Percentiles rank a stretch among this genome's conserved stretches.
These are phyloP conservation scores for Heterochromis multidens DNA, from an alignment of 2,113 vertebrate species.

Conservation along the genomic window DNA sequence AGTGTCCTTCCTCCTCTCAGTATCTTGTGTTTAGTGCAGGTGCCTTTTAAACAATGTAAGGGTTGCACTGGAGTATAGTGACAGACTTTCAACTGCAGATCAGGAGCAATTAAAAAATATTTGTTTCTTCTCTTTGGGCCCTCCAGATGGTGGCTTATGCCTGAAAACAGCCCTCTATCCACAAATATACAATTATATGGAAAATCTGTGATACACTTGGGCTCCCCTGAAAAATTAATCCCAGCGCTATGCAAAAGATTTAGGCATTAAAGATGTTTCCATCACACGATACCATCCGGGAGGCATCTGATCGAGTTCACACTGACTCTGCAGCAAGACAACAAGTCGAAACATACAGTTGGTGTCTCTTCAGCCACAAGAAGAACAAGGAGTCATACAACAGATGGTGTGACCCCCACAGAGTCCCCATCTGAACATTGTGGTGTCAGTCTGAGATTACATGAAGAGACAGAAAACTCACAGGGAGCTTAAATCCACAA, in stretches of 20 bases:
- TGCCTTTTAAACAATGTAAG: background rate
- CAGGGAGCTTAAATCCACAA: background rate
- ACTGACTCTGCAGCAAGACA: background rate
- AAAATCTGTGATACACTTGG: background rate
- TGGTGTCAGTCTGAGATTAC: background rate
- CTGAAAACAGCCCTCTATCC: background rate
- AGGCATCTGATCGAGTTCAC: background rate
- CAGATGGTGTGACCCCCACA: background rate
- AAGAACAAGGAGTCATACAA: background rate
- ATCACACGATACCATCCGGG: background rate
- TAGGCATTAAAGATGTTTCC: background rate
- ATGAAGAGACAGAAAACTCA: background rate
- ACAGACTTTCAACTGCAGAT: background rate
- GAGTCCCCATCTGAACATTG: slow-evolving; percentile 1
- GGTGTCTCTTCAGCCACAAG: background rate
- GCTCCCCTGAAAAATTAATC: background rate
- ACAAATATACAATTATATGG: background rate
- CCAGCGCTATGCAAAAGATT: background rate
- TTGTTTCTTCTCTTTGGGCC: background rate
- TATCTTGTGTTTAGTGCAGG: background rate
- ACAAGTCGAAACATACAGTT: background rate
- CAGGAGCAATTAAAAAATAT: background rate
- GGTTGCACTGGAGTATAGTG: background rate
- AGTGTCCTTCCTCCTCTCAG: background rate
- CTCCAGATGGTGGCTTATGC: background rate